Percentiles rank a stretch among this genome's conserved stretches.
Conservation (phyloP, 1,140 invertebrate species). For the Trinorchestia longiramus region DNA sequence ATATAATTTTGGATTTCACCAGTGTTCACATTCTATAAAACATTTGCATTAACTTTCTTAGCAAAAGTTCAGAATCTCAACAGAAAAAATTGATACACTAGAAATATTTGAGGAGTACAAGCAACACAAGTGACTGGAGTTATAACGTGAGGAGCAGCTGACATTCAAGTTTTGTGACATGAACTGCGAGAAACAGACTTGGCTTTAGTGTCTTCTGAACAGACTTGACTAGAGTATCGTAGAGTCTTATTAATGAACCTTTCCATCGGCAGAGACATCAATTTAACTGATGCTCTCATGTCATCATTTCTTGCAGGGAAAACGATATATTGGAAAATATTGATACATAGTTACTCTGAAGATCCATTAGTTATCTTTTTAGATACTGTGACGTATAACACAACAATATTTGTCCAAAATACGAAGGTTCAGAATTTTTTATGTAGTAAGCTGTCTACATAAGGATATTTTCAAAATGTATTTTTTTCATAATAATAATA, state of each 20-base stretch:
- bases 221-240: not conserved
- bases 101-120: too few species aligned
- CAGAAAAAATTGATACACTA: too few species aligned
- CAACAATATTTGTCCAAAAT: not conserved
- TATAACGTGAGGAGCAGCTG: not conserved
- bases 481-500: not conserved
- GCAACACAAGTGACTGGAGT: too few species aligned
- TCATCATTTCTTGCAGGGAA: not conserved
- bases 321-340: not conserved
- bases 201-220: too few species aligned
- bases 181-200: too few species aligned
- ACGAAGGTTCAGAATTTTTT: not conserved
- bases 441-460: not conserved
- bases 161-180: not conserved
- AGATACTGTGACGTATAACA: not conserved
- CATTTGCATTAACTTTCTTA: too few species aligned
- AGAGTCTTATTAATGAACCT: not conserved
- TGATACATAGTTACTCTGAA: not conserved
- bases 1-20: too few species aligned
- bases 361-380: not conserved
- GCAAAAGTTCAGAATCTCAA: too few species aligned
- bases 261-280: constrained; percentile 25
- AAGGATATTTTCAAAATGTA: not conserved
- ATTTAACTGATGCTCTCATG: not conserved
- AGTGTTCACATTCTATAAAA: too few species aligned